Base-by-base conservation (phyloP, 1,140 invertebrate species). In the Scylla paramamosain region DNA sequence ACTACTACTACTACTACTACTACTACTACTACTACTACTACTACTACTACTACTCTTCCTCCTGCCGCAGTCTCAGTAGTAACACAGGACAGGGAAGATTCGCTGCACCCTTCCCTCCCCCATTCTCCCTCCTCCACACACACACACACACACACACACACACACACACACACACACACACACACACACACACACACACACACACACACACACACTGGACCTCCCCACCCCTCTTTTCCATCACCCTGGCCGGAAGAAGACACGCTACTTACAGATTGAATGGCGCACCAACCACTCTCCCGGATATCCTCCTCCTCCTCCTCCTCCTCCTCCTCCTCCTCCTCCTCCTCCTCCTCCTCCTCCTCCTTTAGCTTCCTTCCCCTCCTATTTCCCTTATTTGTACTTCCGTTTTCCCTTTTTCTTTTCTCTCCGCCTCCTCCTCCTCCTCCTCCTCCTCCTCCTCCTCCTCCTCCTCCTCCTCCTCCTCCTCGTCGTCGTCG, bases 271-370 rank as follows among this genome's bases (percentile, higher is more conserved):
- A 77, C 67, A 77, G 67, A 77, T 77, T 77, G 67, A 77, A 77
- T 77, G 67, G 67, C 67, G 67, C 67, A 77, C 67, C 67, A n/a
- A n/a, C 20, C 16, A 0, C n/a, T 20, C n/a, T 77, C 25, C 67
- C 67, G 67, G 67, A 77, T 77, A 77, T 77, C 10, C 67, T 77
- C 67, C 67, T 77, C 67, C 67, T 77, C 67, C 67, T 77, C 67
- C 25, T 77, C 67, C 20, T 77, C 67, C 67, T 77, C 67, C 67
- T 77, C 67, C 67, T 77, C 20, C 67, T n/a, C 25, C 67, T n/a
- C 20, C 20, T 25, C 20, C 10, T 25, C 20, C 10, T 67, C 59
- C 10, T 67, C 59, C 10, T 67, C 10, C n/a, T 77, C 67, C 20
- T 77, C 67, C 67, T 77, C 20, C 2, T n/a, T 3, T 59, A 20